A percentile compares a stretch with the other conserved stretches of the same genome.
phyloP scores from a whole-genome alignment of 2,113 vertebrate species.

The Gorsachius goisagi region DNA sequence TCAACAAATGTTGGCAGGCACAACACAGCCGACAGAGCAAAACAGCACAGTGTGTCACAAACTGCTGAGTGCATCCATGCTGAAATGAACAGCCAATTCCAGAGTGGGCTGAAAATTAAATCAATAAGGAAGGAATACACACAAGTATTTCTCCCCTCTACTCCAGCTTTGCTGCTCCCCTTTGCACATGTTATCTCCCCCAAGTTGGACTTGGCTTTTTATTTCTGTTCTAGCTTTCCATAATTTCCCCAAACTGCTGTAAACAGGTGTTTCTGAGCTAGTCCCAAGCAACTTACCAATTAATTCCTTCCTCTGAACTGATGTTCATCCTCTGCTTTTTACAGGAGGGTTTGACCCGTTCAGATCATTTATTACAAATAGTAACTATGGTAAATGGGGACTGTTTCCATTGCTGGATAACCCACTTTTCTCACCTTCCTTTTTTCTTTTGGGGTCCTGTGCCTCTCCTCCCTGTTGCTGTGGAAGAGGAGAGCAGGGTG shows the following conservation, averaged over 20 bases:
- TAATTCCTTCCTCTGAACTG: background rate
- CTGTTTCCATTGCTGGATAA: background rate
- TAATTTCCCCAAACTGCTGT: background rate
- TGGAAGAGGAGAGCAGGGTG: background rate
- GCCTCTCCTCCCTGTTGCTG: background rate
- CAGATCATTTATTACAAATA: background rate
- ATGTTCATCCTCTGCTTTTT: background rate
- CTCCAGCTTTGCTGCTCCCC: background rate
- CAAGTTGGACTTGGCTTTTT: background rate
- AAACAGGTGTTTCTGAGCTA: background rate
- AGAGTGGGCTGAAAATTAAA: background rate
- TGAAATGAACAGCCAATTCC: conserved; percentile 64
- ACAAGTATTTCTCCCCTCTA: background rate
- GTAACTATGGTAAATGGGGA: background rate
- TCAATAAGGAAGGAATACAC: background rate
- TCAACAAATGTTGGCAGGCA: conserved; percentile 72
- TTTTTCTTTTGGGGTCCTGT: background rate
- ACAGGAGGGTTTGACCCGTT: background rate
- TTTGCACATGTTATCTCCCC: background rate
- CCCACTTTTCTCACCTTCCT: background rate
- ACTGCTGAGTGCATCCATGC: conserved; percentile 67
- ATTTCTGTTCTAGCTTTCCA: background rate
- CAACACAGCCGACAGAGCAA: conserved; percentile 33
- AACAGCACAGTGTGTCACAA: conserved; percentile 61
- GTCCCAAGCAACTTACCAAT: background rate